These are phyloP conservation scores for Celastrina argiolus DNA, from an alignment of 2,888 invertebrate species.

Conservation along the genomic window DNA sequence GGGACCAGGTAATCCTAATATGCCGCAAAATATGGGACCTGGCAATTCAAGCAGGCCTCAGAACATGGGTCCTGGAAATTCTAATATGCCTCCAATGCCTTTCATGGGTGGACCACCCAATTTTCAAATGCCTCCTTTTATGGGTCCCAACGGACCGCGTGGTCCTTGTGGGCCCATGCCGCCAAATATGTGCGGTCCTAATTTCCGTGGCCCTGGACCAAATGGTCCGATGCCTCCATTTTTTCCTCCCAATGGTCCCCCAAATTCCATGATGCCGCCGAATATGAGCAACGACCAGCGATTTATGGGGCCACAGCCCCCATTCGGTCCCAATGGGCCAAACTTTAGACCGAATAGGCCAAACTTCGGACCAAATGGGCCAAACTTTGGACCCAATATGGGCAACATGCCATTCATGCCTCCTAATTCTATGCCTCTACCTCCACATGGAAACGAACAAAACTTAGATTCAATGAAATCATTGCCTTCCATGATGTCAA, in stretches of 20 bases:
- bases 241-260: conserved; percentile 49
- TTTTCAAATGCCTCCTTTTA: conserved; percentile 62
- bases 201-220: conserved; percentile 43
- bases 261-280: conserved; percentile 50
- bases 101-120: conserved; percentile 61
- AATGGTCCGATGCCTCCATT: conserved; percentile 49
- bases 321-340: conserved; percentile 60
- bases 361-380: conserved; percentile 38
- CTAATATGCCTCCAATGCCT: conserved; percentile 50
- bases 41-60: conserved; percentile 44
- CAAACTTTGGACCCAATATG: conserved; percentile 25
- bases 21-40: conserved; percentile 32
- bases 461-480: conserved; percentile 65
- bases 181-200: conserved; percentile 48
- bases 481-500: conserved; percentile 76
- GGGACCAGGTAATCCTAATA: conserved; percentile 2
- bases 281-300: conserved; percentile 53
- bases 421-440: conserved; percentile 41
- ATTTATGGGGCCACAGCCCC: conserved; percentile 59
- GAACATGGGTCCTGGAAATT: conserved; percentile 38
- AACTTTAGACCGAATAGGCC: conserved; percentile 57
- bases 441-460: conserved; percentile 42
- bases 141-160: conserved; percentile 60
- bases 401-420: conserved; percentile 50
- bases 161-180: conserved; percentile 42